A percentile compares a stretch with the other conserved stretches of the same genome.
Conservation (phyloP, 2,113 vertebrate genomes). For the Cryptomyrus ogoouensis region DNA sequence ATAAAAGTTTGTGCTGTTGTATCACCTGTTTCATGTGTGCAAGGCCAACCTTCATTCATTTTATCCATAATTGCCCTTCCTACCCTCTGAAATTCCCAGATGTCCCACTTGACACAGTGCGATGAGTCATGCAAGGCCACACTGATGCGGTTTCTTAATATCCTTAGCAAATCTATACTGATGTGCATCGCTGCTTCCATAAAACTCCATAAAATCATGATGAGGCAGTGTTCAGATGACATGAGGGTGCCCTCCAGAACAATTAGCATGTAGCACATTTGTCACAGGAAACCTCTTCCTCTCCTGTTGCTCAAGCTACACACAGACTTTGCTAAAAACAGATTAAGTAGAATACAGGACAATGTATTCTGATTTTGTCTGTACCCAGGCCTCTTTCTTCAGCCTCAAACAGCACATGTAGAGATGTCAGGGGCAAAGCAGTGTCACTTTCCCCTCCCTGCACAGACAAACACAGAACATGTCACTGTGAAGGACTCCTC, state of each 20-base stretch:
- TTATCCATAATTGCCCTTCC: background rate
- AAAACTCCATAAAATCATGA: background rate
- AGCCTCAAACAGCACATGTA: background rate
- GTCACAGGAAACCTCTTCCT: slow-evolving; percentile 53
- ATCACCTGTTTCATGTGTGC: background rate
- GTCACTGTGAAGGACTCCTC: background rate
- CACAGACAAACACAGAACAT: background rate
- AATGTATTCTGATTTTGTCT: background rate
- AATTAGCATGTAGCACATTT: slow-evolving; percentile 3
- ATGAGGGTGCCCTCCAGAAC: background rate
- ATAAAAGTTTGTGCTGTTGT: background rate
- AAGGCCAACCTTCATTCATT: slow-evolving; percentile 1
- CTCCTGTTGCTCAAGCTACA: background rate
- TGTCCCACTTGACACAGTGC: background rate
- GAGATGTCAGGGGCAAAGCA: background rate
- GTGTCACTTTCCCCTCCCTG: background rate
- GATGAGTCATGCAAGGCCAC: background rate
- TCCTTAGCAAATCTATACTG: background rate
- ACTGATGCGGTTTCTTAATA: background rate
- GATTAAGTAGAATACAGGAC: background rate
- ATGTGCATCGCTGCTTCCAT: background rate
- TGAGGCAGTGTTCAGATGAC: slow-evolving; percentile 1
- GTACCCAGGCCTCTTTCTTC: background rate
- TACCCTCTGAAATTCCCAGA: background rate
- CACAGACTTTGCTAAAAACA: background rate